A percentile compares a stretch with the other conserved stretches of the same genome.
These are phyloP conservation scores for Alexandromys fortis DNA, from an alignment of 2,113 vertebrate genomes.

Conservation along the genomic window DNA sequence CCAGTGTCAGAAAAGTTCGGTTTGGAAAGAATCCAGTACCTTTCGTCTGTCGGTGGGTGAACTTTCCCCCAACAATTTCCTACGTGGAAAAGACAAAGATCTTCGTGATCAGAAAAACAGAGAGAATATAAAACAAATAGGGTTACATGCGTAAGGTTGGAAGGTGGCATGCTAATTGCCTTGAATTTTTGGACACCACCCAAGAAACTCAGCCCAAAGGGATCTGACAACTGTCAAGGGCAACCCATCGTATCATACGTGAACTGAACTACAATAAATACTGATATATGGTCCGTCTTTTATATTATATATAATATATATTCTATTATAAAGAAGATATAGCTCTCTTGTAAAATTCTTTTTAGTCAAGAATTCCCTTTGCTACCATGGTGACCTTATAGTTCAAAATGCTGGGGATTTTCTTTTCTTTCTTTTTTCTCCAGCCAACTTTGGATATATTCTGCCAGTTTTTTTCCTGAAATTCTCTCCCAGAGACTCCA, in stretches of 20 bases:
- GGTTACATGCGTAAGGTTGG: constrained; percentile 25
- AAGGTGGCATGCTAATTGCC: not conserved
- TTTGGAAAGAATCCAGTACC: not conserved
- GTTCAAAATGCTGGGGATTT: constrained; percentile 49
- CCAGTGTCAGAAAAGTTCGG: not conserved
- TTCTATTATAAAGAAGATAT: not conserved
- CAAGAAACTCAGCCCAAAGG: not conserved
- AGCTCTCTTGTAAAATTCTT: constrained; percentile 55
- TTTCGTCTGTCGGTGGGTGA: not conserved
- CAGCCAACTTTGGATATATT: constrained; percentile 68
- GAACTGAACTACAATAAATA: constrained; percentile 56
- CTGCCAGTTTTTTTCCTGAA: constrained; percentile 70
- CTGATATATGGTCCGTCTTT: not conserved
- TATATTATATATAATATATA: no score
- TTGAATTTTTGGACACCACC: not conserved
- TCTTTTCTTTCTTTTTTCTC: not conserved
- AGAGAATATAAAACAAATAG: not conserved
- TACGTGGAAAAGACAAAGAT: not conserved
- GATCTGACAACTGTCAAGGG: not conserved
- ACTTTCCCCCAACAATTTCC: not conserved
- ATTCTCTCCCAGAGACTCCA: constrained; percentile 57
- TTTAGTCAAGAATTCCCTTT: constrained; percentile 64
- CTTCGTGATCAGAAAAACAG: constrained; percentile 5
- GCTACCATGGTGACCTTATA: constrained; percentile 63
- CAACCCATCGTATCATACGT: not conserved